A percentile compares a stretch with the other conserved stretches of the same genome.
These are phyloP conservation scores for Percopsis omiscomaycus DNA, from an alignment of 2,797 vertebrate species.

Conservation along the genomic window DNA sequence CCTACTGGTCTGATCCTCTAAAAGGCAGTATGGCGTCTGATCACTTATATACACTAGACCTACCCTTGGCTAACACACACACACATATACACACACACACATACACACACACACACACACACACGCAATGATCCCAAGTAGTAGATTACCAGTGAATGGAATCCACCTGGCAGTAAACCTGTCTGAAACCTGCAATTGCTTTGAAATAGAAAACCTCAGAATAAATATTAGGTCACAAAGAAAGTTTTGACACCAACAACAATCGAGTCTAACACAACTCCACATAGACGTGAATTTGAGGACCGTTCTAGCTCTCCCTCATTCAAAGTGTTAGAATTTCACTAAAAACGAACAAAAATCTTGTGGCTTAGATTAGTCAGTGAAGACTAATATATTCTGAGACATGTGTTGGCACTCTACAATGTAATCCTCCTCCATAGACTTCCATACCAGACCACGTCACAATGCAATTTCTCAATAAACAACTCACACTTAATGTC, in stretches of 20 bases:
- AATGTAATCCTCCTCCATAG: conserved; percentile 20
- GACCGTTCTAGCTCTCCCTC: conserved; percentile 28
- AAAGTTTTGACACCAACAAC: conserved; percentile 44
- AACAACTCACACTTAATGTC: conserved; percentile 12
- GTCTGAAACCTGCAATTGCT: conserved; percentile 45
- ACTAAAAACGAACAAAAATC: conserved; percentile 23
- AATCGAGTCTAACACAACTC: conserved; percentile 24
- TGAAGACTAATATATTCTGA: conserved; percentile 28
- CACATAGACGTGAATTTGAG: conserved; percentile 11
- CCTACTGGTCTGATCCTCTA: conserved; percentile 27
- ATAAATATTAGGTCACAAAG: conserved; percentile 28
- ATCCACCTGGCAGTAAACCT: conserved; percentile 22
- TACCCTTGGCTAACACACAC: conserved; percentile 19
- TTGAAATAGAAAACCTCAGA: conserved; percentile 35
- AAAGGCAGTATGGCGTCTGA: conserved; percentile 53
- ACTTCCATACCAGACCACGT: conserved; percentile 19
- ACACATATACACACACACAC: not conserved
- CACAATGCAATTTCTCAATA: conserved; percentile 36
- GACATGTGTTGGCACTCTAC: conserved; percentile 61
- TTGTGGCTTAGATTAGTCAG: conserved; percentile 16
- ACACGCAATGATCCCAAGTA: conserved; percentile 15
- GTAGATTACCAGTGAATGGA: conserved; percentile 28
- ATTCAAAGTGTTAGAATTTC: conserved; percentile 15
- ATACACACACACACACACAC: conserved; percentile 4
- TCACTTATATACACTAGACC: conserved; percentile 40